Evolutionary conservation across 1,140 invertebrate genomes (phyloP), one percentile per base, ranked within the genome.

Genomic region (Papilio dardanus): DNA sequence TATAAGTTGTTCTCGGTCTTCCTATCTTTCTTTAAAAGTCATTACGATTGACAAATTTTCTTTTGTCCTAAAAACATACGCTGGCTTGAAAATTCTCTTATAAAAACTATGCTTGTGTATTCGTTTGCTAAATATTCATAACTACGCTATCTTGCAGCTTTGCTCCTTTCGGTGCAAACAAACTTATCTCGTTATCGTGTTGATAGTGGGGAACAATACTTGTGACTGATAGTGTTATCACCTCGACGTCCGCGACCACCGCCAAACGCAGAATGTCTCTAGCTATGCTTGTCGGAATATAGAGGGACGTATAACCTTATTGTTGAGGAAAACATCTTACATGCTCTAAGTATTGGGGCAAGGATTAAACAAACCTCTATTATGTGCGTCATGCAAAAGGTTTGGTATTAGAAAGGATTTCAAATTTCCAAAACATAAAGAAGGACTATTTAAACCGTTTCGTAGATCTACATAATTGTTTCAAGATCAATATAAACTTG

Each of bases 191-290:
- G 12, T 66, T 66, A 35, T 33, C 31, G 21, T 1, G 35, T 21
- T 69, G 67, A 69, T 69, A 69, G 24, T 62, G 54, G 21, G 14
- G 66, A 69, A 69, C 19, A 69, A 69, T 69, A 69, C 67, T 69
- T 40, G 35, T 40, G 35, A 35, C 35, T 40, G 67, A 69, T 69
- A 69, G 10, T 31, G 67, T 21, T 40, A 69, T 40, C 67, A 8
- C 31, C 12, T 14, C 16, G n/a, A 3, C n/a, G 65, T 5, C 6
- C 65, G 28, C 28, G 28, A 35, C 14, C 3, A n/a, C 46, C 24
- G 24, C 50, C 24, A 46, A 19, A 19, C 50, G 8, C 24, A 0
- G 21, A 12, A 54, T 24, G 24, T 12, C 10, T 6, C n/a, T 46
- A 46, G 16, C 4, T 7, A 46, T 19, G 4, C n/a, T 46, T 19